Evolutionary conservation across 2,797 vertebrate genomes (phyloP).

Genomic region (Masticophis lateralis): DNA sequence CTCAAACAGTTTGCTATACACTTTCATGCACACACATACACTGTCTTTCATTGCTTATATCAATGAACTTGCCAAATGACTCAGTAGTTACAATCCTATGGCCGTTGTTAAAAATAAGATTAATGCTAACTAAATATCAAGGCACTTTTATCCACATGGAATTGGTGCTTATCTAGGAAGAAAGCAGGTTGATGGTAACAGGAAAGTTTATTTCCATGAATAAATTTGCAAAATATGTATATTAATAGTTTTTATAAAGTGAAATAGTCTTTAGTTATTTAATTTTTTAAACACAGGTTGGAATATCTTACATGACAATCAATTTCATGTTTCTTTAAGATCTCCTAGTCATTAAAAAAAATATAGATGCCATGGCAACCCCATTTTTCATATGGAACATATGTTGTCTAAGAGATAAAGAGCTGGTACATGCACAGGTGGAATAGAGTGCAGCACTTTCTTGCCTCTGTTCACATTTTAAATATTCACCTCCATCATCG

Average conservation of each 20-base stretch:
- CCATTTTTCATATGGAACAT: conserved; percentile 63
- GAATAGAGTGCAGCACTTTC: conserved; percentile 56
- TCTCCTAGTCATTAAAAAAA: conserved; percentile 62
- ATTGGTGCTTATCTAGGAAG: conserved; percentile 13
- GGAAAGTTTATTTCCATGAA: not conserved
- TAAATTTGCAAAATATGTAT: not conserved
- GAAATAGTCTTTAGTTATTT: conserved; percentile 37
- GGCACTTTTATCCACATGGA: not conserved
- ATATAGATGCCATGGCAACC: conserved; percentile 69
- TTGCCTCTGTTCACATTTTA: conserved; percentile 25
- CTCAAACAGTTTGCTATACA: not conserved
- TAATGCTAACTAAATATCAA: conserved; percentile 15
- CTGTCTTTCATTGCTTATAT: not conserved
- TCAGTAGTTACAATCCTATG: not conserved
- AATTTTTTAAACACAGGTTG: conserved; percentile 41
- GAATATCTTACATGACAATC: conserved; percentile 69
- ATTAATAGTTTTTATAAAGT: conserved; percentile 27
- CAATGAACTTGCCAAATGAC: not conserved
- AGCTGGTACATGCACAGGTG: conserved; percentile 62
- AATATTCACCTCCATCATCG: conserved; percentile 37
- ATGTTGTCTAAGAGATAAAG: conserved; percentile 70
- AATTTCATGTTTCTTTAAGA: conserved; percentile 70
- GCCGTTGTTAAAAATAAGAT: not conserved
- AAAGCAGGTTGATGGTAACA: not conserved
- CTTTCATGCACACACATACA: not conserved